Evolutionary conservation across 2,113 vertebrate genomes (phyloP).

Genomic region (Chroicocephalus ridibundus): DNA sequence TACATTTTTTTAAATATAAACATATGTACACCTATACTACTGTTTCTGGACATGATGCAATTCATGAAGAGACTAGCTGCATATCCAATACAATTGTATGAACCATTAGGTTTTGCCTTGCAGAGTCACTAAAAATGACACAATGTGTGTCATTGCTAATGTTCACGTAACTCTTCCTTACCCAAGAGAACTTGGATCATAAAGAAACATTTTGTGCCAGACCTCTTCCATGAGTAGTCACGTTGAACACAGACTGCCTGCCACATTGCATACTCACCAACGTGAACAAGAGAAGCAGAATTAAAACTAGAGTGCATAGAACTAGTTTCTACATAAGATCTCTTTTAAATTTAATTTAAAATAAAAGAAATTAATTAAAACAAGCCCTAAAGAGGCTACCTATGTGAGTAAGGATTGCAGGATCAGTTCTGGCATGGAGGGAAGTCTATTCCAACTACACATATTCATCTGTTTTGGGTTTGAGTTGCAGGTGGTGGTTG

Average conservation of each 20-base stretch:
- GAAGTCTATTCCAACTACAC: background rate
- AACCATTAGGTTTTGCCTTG: constrained; percentile 7
- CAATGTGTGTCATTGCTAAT: background rate
- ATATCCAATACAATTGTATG: background rate
- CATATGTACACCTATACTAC: background rate
- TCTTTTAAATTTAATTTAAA: background rate
- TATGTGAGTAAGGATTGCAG: background rate
- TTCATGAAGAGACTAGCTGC: background rate
- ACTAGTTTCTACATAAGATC: background rate
- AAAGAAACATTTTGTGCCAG: background rate
- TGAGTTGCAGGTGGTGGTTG: background rate
- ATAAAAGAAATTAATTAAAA: background rate
- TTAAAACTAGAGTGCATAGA: background rate
- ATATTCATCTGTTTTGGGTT: background rate
- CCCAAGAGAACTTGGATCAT: background rate
- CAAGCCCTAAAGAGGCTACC: background rate
- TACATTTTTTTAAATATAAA: background rate
- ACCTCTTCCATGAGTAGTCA: background rate
- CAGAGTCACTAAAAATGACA: background rate
- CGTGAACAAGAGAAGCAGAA: background rate
- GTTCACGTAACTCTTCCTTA: background rate
- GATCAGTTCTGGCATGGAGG: background rate
- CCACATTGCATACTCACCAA: background rate
- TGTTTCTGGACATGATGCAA: background rate
- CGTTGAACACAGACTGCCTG: background rate